These are phyloP conservation scores for Etheostoma cragini DNA, from an alignment of 2,113 vertebrate species.

Conservation along the genomic window DNA sequence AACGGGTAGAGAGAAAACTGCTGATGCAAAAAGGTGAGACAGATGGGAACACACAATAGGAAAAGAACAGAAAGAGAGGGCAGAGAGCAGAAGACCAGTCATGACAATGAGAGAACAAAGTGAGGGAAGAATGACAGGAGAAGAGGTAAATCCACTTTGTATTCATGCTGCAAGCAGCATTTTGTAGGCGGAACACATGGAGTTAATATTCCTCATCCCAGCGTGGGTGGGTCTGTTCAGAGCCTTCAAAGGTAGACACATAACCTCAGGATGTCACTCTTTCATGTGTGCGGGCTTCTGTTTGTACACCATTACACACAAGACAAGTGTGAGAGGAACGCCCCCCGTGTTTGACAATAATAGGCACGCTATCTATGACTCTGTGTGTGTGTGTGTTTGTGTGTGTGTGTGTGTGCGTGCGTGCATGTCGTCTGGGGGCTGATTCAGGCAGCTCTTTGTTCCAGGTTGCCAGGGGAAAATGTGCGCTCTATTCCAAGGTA, in stretches of 20 bases:
- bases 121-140: neutral
- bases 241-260: slow-evolving; percentile 41
- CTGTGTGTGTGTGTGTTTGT: neutral
- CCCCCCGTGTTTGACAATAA: slow-evolving; percentile 17
- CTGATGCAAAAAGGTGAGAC: slow-evolving; percentile 7
- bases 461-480: slow-evolving; percentile 68
- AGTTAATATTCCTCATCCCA: slow-evolving; percentile 27
- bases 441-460: slow-evolving; percentile 63
- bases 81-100: slow-evolving; percentile 14
- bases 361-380: neutral
- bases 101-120: neutral
- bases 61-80: neutral
- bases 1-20: neutral
- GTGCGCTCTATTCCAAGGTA: slow-evolving; percentile 55
- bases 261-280: slow-evolving; percentile 45
- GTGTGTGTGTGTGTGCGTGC: neutral
- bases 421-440: slow-evolving; percentile 17
- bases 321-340: slow-evolving; percentile 8
- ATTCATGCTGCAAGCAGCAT: slow-evolving; percentile 18
- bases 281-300: slow-evolving; percentile 41
- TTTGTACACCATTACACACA: slow-evolving; percentile 15
- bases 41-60: neutral
- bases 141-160: slow-evolving; percentile 24
- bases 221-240: neutral
- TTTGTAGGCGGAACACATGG: slow-evolving; percentile 25